Conservation (phyloP, 2,888 invertebrate species). For the Apomyelois bistriatella region DNA sequence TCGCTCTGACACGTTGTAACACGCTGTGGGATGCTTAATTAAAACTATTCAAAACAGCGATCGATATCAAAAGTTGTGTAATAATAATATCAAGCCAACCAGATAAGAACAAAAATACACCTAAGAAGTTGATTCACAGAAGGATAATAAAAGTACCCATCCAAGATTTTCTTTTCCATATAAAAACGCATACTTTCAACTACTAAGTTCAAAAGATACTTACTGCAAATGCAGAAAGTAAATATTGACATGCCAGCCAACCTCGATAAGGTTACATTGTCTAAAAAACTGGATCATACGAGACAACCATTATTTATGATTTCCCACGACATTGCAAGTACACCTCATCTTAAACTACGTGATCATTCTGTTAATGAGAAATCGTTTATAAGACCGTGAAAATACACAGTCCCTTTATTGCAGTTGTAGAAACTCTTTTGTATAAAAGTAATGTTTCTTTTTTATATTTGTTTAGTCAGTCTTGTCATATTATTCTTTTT, state of each 20-base stretch:
- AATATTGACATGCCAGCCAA: slow-evolving; percentile 66
- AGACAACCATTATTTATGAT: slow-evolving; percentile 57
- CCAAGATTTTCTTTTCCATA: background rate
- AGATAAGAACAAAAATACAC: too few relatives aligned
- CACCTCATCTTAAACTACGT: slow-evolving; percentile 56
- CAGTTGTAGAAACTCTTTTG: too few relatives aligned
- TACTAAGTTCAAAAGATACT: slow-evolving; percentile 39
- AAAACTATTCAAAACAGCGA: slow-evolving; percentile 57
- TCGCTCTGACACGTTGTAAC: slow-evolving; percentile 63
- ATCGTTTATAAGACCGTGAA: slow-evolving; percentile 53
- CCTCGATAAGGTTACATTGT: slow-evolving; percentile 65
- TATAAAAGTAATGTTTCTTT: too few relatives aligned
- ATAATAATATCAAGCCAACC: slow-evolving; percentile 11
- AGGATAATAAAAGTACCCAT: background rate
- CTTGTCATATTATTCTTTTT: too few relatives aligned
- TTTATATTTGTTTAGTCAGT: too few relatives aligned
- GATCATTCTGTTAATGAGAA: slow-evolving; percentile 62
- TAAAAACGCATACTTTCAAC: slow-evolving; percentile 27
- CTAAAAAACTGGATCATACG: slow-evolving; percentile 72
- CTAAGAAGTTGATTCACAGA: slow-evolving; percentile 13
- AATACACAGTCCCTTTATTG: too few relatives aligned
- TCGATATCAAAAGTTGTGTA: slow-evolving; percentile 33
- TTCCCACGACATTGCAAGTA: slow-evolving; percentile 70
- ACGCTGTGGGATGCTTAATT: slow-evolving; percentile 71
- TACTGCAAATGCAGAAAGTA: slow-evolving; percentile 35